These are phyloP conservation scores for Semicossyphus pulcher DNA, from an alignment of 2,113 vertebrate genomes.

Conservation along the genomic window DNA sequence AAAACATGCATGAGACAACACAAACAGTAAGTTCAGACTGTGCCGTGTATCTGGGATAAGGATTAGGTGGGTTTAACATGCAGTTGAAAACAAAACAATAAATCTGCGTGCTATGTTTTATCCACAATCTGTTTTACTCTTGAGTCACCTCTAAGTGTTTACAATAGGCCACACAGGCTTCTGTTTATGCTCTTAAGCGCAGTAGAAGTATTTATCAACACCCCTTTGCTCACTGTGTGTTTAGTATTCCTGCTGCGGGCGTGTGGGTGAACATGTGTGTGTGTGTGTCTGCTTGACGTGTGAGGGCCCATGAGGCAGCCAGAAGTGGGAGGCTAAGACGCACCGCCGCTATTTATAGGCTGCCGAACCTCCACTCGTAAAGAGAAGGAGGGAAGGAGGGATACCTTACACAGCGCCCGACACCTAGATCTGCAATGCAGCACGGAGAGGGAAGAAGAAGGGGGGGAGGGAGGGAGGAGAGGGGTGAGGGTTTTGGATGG, in stretches of 20 bases:
- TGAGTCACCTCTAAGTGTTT: constrained; percentile 16
- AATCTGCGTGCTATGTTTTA: background rate
- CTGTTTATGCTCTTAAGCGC: constrained; percentile 31
- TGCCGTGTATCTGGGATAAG: background rate
- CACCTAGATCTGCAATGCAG: constrained; percentile 85
- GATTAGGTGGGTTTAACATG: background rate
- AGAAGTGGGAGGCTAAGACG: constrained; percentile 69
- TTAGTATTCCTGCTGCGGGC: constrained; percentile 38
- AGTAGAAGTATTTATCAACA: constrained; percentile 24
- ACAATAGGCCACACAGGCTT: background rate
- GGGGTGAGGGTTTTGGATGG: constrained; percentile 17
- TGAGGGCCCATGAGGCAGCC: constrained; percentile 51
- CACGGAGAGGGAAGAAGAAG: constrained; percentile 48
- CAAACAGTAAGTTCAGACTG: background rate
- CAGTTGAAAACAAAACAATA: background rate
- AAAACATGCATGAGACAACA: background rate
- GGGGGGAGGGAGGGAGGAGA: background rate
- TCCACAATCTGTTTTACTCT: background rate
- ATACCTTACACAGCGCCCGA: constrained; percentile 70
- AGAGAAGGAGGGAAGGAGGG: constrained; percentile 67
- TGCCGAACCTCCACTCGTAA: constrained; percentile 66
- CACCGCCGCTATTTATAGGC: constrained; percentile 77
- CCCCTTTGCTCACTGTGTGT: constrained; percentile 5
- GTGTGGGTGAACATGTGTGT: constrained; percentile 51
- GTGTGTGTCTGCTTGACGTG: constrained; percentile 44